Evolutionary conservation across 2,888 invertebrate species (phyloP).

Genomic region (Metalampra italica): DNA sequence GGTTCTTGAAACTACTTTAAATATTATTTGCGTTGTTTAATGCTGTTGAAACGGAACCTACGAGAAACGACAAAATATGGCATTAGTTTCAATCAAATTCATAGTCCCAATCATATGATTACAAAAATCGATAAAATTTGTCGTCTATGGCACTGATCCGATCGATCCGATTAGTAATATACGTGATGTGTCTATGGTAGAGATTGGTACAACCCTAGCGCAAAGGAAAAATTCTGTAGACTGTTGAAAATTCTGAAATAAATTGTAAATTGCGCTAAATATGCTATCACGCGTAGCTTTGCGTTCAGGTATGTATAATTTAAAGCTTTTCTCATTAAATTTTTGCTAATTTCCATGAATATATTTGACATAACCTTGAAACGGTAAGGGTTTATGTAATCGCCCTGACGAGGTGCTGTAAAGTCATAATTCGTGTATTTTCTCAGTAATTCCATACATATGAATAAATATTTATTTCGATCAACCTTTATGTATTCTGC

Average conservation of each 20-base stretch:
- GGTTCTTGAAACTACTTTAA: no score
- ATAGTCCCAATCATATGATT: no score
- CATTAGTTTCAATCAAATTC: no score
- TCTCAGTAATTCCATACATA: conserved; percentile 9
- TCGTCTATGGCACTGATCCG: no score
- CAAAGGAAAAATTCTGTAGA: conserved; percentile 47
- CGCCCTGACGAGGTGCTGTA: conserved; percentile 45
- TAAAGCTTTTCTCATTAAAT: conserved; percentile 10
- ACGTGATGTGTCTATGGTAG: no score
- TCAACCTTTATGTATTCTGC: not conserved
- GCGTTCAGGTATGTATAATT: conserved; percentile 79
- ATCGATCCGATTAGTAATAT: no score
- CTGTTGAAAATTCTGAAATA: conserved; percentile 48
- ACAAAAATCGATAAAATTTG: no score
- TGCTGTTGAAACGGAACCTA: no score
- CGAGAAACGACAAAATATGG: no score
- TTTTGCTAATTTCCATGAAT: conserved; percentile 12
- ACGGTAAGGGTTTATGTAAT: conserved; percentile 73
- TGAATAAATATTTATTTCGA: not conserved
- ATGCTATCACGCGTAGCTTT: conserved; percentile 84
- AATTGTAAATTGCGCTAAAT: conserved; percentile 52
- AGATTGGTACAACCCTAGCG: conserved; percentile 42
- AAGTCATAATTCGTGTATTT: conserved; percentile 16
- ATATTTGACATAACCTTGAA: conserved; percentile 43
- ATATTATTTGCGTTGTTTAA: no score